These are phyloP conservation scores for cat (Felis catus) DNA, from an alignment of 2,113 vertebrate species.

Conservation along the genomic window F.catus_Fca126_mat1.0 CM031428.1:20610501-20611000, in stretches of 20 bases:
- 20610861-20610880: constrained; percentile 96
- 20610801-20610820: not conserved
- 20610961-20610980: not conserved
- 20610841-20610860: constrained; percentile 95
- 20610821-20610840: constrained; percentile 30
- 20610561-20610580: not conserved
- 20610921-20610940: constrained; percentile 95
- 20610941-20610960: not conserved
- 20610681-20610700: not conserved
- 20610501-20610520: not conserved
- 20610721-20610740: not conserved
- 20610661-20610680: not conserved
- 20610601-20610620: not conserved
- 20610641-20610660: not conserved
- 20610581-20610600: not conserved
- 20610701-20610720: not conserved
- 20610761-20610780: not conserved
- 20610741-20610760: not conserved
- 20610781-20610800: not conserved
- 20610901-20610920: constrained; percentile 98
- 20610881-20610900: constrained; percentile 97
- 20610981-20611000: not conserved
- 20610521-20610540: not conserved
- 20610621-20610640: not conserved
- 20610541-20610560: constrained; percentile 12